phyloP scores from a whole-genome alignment of 2,113 vertebrate genomes.

The Sinosuthora webbiana region DNA sequence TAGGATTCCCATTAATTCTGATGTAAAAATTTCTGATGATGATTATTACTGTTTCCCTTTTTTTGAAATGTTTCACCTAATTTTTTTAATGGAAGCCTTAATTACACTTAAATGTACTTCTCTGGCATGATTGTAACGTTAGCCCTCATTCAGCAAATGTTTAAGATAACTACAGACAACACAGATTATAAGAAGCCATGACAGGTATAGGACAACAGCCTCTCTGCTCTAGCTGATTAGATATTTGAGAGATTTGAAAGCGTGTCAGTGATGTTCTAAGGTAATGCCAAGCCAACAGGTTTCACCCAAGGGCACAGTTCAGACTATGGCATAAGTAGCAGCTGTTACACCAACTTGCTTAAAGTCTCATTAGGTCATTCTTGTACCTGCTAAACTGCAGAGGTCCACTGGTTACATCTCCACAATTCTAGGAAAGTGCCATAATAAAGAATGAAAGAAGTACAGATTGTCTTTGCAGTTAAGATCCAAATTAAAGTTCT shows the following conservation, averaged over 20 bases:
- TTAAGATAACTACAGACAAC: background rate
- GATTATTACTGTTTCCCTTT: background rate
- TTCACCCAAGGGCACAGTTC: background rate
- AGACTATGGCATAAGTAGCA: background rate
- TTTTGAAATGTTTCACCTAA: background rate
- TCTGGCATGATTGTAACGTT: background rate
- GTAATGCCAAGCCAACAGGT: background rate
- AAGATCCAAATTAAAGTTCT: background rate
- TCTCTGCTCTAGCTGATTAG: background rate
- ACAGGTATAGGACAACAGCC: background rate
- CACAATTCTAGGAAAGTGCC: background rate
- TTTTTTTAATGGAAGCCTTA: background rate
- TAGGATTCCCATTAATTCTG: background rate
- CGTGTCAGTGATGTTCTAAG: fast-evolving
- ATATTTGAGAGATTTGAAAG: background rate
- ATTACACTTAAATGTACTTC: background rate
- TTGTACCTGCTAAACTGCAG: background rate
- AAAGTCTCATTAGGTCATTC: background rate
- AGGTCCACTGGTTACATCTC: background rate
- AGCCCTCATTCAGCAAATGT: background rate
- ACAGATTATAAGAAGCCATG: background rate
- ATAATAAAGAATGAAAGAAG: background rate
- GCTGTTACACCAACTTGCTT: background rate
- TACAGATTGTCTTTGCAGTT: background rate
- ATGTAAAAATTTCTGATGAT: background rate